Evolutionary conservation across 2,797 vertebrate species (phyloP).

Genomic region (Enteromius mattozi): DNA sequence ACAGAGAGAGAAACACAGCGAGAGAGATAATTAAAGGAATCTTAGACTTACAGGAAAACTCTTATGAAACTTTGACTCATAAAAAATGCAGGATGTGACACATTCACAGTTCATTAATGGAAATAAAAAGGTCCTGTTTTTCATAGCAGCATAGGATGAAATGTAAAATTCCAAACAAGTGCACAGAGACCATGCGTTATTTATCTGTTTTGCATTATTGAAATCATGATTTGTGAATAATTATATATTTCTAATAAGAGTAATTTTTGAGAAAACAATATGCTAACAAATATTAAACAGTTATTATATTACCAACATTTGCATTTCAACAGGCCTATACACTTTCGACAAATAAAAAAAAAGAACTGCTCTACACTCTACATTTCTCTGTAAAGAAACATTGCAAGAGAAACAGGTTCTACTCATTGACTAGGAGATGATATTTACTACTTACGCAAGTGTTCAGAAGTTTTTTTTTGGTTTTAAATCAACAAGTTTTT

Average conservation of each 20-base stretch:
- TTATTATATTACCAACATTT: background rate
- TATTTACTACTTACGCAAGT: background rate
- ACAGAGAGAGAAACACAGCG: constrained; percentile 38
- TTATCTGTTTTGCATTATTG: background rate
- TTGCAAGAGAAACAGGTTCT: background rate
- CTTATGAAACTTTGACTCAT: background rate
- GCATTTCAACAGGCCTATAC: background rate
- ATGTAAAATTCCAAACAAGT: background rate
- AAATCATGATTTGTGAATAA: background rate
- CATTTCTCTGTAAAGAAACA: background rate
- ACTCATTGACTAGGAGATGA: background rate
- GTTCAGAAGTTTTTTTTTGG: background rate
- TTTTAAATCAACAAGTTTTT: background rate
- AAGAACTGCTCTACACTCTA: background rate
- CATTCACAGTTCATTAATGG: background rate
- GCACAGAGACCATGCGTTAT: background rate
- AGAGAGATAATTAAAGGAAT: background rate
- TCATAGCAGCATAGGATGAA: background rate
- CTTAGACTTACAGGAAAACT: background rate
- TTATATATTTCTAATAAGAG: background rate
- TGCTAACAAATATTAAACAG: background rate
- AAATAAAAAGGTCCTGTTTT: background rate
- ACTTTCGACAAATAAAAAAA: background rate
- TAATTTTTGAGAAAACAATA: background rate
- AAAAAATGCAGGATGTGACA: background rate